Evolutionary conservation across 2,113 vertebrate genomes (phyloP).

Genomic region (Ceratotherium simum): DNA sequence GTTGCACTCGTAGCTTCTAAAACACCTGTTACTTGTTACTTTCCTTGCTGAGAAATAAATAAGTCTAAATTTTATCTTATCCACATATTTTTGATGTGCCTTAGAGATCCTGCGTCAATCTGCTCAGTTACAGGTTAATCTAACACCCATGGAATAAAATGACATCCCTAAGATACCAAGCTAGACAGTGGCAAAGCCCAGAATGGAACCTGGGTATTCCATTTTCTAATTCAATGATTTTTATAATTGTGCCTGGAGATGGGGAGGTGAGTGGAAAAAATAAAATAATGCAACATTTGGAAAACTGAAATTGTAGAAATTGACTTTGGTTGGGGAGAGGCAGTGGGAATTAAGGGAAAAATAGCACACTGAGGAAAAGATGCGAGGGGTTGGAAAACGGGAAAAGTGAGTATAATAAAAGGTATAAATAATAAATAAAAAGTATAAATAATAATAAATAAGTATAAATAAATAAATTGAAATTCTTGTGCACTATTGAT

Average conservation of each 20-base stretch:
- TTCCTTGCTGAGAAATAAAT: conserved; percentile 60
- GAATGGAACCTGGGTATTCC: neutral
- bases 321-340: neutral
- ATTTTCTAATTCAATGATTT: neutral
- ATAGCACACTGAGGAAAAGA: neutral
- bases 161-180: neutral
- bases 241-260: neutral
- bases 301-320: neutral
- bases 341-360: neutral
- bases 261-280: neutral
- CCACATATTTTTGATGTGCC: neutral
- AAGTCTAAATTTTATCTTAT: conserved; percentile 63
- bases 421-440: too few relatives aligned
- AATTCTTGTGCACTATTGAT: too few relatives aligned
- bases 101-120: neutral
- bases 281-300: neutral
- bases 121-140: neutral
- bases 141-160: neutral
- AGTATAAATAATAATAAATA: too few relatives aligned
- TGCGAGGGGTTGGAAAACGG: neutral
- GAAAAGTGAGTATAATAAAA: neutral
- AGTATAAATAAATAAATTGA: too few relatives aligned
- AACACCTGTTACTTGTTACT: conserved; percentile 74
- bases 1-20: conserved; percentile 56
- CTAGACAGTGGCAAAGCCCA: neutral